Evolutionary conservation across 2,888 invertebrate genomes (phyloP).

Genomic region (Octodonta nipae): DNA sequence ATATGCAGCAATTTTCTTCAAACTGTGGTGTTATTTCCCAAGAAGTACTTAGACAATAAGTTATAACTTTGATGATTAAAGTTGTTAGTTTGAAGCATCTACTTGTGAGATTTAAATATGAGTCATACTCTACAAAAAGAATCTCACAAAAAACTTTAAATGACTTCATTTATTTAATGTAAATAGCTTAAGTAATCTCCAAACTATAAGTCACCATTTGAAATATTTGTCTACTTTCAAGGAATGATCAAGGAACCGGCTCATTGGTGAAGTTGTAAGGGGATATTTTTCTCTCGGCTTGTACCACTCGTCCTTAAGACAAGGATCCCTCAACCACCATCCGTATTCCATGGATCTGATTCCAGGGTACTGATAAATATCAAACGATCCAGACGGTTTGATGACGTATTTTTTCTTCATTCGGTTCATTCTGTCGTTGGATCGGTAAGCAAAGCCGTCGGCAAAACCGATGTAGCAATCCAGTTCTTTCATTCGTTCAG

Average conservation of each 20-base stretch:
- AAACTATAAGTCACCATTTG: conserved; percentile 11
- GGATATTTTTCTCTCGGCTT: conserved; percentile 21
- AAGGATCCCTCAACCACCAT: conserved; percentile 40
- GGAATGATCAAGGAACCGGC: conserved; percentile 15
- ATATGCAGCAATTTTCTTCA: too few relatives aligned
- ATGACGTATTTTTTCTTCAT: conserved; percentile 41
- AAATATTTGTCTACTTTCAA: conserved; percentile 19
- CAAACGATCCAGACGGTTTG: conserved; percentile 41
- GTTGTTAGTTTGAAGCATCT: too few relatives aligned
- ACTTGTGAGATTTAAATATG: too few relatives aligned
- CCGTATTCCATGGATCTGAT: conserved; percentile 38
- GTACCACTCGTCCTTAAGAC: conserved; percentile 33
- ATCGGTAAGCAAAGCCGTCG: conserved; percentile 44
- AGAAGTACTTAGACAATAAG: too few relatives aligned
- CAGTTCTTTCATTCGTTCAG: conserved; percentile 34
- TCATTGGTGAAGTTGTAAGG: conserved; percentile 16
- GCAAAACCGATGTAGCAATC: conserved; percentile 41
- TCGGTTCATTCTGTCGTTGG: conserved; percentile 35
- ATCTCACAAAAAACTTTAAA: too few relatives aligned
- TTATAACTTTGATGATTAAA: too few relatives aligned
- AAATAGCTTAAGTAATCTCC: not conserved
- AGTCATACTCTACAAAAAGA: too few relatives aligned
- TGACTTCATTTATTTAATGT: too few relatives aligned
- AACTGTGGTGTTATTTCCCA: too few relatives aligned
- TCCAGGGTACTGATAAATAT: conserved; percentile 40